Evolutionary conservation across 2,113 vertebrate genomes (phyloP), one percentile per base, ranked within the genome.

Genomic region (Macrotus californicus): DNA sequence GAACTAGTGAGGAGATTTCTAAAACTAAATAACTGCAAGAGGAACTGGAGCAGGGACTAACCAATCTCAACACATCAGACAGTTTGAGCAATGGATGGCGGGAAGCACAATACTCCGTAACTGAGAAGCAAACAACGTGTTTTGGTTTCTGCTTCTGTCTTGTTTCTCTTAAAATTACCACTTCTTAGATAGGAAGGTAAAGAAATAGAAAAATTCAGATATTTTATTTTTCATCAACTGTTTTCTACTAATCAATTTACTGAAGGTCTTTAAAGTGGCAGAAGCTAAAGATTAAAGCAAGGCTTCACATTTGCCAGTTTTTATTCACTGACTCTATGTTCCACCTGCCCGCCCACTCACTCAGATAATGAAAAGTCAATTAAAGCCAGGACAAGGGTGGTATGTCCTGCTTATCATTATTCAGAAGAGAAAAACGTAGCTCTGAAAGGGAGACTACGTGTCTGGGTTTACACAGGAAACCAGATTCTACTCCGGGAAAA

Each of bases 81-180:
- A 43, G 31, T 59, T 1, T 94, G 21, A 61, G 41, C 41, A 69
- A 69, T 15, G 12, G 31, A 48, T 19, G n/a, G 50, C 22, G 48
- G 34, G 36, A 87, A 94, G 77, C 31, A 64, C 8, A 95, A 52
- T 14, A 67, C 22, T 73, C 22, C 3, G 3, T 41, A 64, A 72
- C 76, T 52, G 21, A 61, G 56, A 79, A 48, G 54, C 67, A 34
- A 90, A 73, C 3, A 48, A 14, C 2, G 0, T 73, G 31, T 54
- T 93, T 76, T 87, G n/a, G 73, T 54, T 89, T 91, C 46, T 91
- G 67, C 48, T 66, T 88, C 69, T 75, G 70, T 77, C n/a, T 83
- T n/a, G 21, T 69, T 89, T 95, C 11, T 84, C 61, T 87, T 43
- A 64, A 83, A 84, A 66, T 54, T 4, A 67, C 13, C 24, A 82